These are phyloP conservation scores for Lasioglossum pauxillum DNA, from an alignment of 2,888 invertebrate species.

Conservation along the genomic window DNA sequence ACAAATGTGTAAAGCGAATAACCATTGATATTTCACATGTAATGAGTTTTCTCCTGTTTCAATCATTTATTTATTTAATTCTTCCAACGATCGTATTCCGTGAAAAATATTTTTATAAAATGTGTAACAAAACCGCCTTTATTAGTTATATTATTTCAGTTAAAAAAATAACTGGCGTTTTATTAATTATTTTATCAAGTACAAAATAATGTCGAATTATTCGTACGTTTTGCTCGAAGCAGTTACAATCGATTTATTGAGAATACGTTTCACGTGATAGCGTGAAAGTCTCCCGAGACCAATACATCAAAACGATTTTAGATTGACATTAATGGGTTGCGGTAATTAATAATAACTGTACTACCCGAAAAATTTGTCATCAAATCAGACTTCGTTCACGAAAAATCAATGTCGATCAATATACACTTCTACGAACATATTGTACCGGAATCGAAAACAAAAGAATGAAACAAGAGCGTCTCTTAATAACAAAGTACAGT, in stretches of 20 bases:
- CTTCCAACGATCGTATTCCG: not conserved
- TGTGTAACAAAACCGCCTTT: not conserved
- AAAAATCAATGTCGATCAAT: not conserved
- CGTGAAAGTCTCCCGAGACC: not conserved
- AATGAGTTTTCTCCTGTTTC: not conserved
- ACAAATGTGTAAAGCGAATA: no score
- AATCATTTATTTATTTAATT: not conserved
- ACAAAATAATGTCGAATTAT: no score
- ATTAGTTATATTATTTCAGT: not conserved
- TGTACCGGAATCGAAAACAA: not conserved
- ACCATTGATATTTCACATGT: no score
- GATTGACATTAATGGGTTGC: not conserved
- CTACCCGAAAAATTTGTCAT: not conserved
- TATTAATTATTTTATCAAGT: not conserved
- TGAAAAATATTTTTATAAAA: not conserved
- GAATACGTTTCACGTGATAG: not conserved
- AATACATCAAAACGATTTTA: constrained; percentile 11
- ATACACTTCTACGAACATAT: not conserved
- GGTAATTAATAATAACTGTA: not conserved
- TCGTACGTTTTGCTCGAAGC: not conserved
- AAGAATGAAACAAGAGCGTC: not conserved
- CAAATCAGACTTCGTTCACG: not conserved
- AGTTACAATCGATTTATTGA: not conserved
- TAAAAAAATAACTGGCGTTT: not conserved
- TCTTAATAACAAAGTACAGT: not conserved